These are phyloP conservation scores for Spizaetus ornatus DNA, from an alignment of 2,113 vertebrate species.

Conservation along the genomic window DNA sequence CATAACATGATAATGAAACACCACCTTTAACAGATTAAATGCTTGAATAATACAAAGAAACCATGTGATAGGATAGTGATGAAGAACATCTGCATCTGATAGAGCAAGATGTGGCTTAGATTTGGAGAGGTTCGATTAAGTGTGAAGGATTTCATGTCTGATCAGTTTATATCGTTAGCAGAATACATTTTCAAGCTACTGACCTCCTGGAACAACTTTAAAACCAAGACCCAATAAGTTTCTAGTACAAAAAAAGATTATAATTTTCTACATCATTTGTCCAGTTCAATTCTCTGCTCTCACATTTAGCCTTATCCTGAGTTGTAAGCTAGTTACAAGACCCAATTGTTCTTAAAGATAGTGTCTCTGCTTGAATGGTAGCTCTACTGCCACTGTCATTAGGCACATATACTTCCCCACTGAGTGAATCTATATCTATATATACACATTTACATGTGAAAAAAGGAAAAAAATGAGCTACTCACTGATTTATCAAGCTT, in stretches of 20 bases:
- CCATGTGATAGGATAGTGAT: not conserved
- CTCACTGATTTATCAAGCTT: constrained; percentile 42
- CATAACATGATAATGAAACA: not conserved
- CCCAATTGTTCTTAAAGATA: not conserved
- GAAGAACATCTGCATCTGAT: not conserved
- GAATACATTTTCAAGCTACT: not conserved
- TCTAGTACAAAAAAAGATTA: not conserved
- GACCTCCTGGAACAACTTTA: not conserved
- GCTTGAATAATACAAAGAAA: not conserved
- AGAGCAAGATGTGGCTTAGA: not conserved
- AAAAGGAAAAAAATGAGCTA: not conserved
- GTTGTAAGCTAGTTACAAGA: not conserved
- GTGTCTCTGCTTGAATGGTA: not conserved
- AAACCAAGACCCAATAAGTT: not conserved
- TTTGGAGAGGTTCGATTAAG: not conserved
- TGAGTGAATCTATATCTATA: not conserved
- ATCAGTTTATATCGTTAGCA: not conserved
- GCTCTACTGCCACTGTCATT: not conserved
- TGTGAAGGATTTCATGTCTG: not conserved
- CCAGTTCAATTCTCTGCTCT: not conserved
- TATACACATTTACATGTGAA: not conserved
- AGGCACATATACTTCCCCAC: not conserved
- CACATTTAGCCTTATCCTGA: not conserved
- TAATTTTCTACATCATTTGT: not conserved
- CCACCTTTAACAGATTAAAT: not conserved